Conservation (phyloP, 2,888 invertebrate genomes). For the Euplagia quadripunctaria region DNA sequence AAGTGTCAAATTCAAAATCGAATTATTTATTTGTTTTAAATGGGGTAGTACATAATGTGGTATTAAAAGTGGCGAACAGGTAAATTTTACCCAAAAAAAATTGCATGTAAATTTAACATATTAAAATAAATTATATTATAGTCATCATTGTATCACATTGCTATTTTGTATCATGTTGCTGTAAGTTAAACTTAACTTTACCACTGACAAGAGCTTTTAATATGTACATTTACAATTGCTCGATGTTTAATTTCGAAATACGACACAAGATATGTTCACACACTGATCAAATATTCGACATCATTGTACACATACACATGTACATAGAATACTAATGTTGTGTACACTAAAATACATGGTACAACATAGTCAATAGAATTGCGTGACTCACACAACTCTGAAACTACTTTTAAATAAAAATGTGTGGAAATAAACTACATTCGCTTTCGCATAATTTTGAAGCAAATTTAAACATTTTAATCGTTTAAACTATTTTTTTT, state of each 20-base stretch:
- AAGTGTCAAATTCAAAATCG: no score
- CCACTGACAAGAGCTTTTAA: not conserved
- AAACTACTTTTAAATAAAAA: not conserved
- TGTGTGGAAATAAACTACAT: not conserved
- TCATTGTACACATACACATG: not conserved
- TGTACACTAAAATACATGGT: not conserved
- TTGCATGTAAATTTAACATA: no score
- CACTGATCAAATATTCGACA: not conserved
- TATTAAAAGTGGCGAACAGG: no score
- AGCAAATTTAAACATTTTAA: no score
- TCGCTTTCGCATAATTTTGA: no score
- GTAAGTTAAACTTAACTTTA: not conserved
- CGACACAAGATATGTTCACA: not conserved
- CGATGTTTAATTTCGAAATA: not conserved
- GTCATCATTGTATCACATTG: no score
- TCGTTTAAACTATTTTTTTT: no score
- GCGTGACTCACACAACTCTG: not conserved
- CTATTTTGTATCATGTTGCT: not conserved
- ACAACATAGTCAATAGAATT: not conserved
- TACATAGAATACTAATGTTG: not conserved
- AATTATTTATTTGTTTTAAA: no score
- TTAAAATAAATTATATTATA: no score
- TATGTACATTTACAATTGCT: not conserved
- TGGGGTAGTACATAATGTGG: no score
- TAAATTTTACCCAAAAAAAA: no score